Conservation (phyloP, 2,888 invertebrate species). For the Drosophila quinaria region DNA sequence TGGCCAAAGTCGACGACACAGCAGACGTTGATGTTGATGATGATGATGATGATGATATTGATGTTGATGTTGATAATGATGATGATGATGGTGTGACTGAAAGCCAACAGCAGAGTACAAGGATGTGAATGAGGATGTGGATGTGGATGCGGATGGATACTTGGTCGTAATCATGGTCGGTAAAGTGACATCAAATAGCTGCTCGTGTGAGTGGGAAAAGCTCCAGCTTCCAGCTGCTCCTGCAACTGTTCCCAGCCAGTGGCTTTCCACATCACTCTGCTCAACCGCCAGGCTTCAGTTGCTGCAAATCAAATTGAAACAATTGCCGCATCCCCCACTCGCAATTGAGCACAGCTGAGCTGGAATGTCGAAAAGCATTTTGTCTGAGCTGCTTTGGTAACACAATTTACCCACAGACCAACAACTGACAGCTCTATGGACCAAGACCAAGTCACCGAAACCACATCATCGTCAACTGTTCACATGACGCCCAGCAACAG, state of each 20-base stretch:
- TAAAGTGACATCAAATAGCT: slow-evolving; percentile 63
- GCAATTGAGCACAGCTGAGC: slow-evolving; percentile 56
- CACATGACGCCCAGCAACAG: slow-evolving; percentile 41
- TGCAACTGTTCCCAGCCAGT: not conserved
- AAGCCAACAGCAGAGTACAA: slow-evolving; percentile 30
- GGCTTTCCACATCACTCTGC: slow-evolving; percentile 31
- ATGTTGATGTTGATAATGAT: not conserved
- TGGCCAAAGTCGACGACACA: slow-evolving; percentile 60
- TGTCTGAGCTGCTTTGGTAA: slow-evolving; percentile 32
- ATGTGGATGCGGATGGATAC: slow-evolving; percentile 14
- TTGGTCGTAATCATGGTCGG: slow-evolving; percentile 40
- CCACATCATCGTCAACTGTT: slow-evolving; percentile 48
- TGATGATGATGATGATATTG: slow-evolving; percentile 8
- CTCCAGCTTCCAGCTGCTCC: not conserved
- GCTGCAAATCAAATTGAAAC: slow-evolving; percentile 63
- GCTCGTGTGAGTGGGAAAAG: slow-evolving; percentile 41
- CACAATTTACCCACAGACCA: slow-evolving; percentile 39
- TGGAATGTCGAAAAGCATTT: slow-evolving; percentile 57
- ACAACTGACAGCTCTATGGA: slow-evolving; percentile 5
- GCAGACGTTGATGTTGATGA: slow-evolving; percentile 16
- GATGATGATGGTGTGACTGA: slow-evolving; percentile 38
- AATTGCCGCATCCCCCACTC: slow-evolving; percentile 53
- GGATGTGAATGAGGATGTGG: slow-evolving; percentile 38
- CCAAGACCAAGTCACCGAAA: slow-evolving; percentile 38
- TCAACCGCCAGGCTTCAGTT: slow-evolving; percentile 55